Conservation (phyloP, 2,797 vertebrate species). For the Halcyon smyrnensis region DNA sequence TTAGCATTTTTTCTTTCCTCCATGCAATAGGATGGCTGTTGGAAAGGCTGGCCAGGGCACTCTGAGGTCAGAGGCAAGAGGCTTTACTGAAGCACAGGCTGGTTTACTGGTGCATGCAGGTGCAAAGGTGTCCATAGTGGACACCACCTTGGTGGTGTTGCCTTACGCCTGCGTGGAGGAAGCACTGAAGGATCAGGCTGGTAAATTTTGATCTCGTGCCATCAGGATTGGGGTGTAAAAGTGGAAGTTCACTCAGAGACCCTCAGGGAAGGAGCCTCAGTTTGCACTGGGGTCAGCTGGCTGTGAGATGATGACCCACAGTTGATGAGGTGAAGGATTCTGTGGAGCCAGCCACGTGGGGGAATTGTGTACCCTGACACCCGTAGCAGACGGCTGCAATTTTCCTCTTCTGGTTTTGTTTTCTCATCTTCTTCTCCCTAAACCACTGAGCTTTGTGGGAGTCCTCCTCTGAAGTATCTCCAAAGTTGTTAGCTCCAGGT, state of each 20-base stretch:
- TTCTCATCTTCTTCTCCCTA: background rate
- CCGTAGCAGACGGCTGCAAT: rapidly evolving
- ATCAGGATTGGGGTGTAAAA: background rate
- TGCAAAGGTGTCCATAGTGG: background rate
- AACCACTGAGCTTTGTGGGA: background rate
- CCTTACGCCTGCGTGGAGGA: background rate
- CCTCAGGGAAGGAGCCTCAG: background rate
- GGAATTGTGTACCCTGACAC: background rate
- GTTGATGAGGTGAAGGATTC: background rate
- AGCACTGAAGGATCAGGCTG: background rate
- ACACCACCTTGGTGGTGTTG: background rate
- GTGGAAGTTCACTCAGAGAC: background rate
- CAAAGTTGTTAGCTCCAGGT: conserved; percentile 27
- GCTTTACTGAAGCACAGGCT: background rate
- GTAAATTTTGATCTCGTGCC: background rate
- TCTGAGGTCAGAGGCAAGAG: background rate
- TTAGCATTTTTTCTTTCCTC: background rate
- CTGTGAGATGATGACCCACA: background rate
- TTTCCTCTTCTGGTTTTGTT: background rate
- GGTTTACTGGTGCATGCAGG: background rate
- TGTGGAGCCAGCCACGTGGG: background rate
- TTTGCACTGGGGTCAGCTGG: background rate
- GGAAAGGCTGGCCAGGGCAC: background rate
- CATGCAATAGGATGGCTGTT: background rate
- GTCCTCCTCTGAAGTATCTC: conserved; percentile 8